Base-by-base conservation (phyloP, 2,113 vertebrate species). In the Syrrhaptes paradoxus region DNA sequence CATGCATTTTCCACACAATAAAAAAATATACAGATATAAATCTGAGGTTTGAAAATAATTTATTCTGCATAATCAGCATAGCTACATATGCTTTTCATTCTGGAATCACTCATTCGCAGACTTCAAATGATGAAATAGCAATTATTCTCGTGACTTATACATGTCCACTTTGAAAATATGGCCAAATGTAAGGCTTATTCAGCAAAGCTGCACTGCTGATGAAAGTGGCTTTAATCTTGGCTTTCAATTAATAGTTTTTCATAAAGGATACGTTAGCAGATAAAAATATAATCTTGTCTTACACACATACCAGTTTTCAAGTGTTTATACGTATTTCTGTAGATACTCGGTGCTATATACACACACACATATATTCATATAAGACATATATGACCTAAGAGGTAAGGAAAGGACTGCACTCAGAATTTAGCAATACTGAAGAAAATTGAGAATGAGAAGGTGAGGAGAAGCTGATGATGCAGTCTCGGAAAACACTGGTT, bases 401-500 rank as follows among this genome's bases (percentile, higher is more conserved):
- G 36, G 81, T 45, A 83, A 59, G 63, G 71, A 45, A 74, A 91
- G 54, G 74, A 26, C 29, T 51, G 61, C 34, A 45, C 8, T 52
- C 28, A 68, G 68, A 75, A 78, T 52, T 93, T 5, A 36, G 73
- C 77, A 79, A 65, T 52, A 11, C 17, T 38, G 52, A 81, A 91
- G 73, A 28, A 75, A 72, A 81, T 0, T 7, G 81, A 85, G 87
- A 90, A 48, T 10, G 48, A 74, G 55, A 59, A 85, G 58, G 85
- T 74, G 72, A 70, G 38, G 75, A 85, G 70, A 88, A 79, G 43
- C 38, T 73, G 85, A 79, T 45, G 87, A 55, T 41, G 74, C 6
- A 68, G 85, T 51, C 94, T 87, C 95, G 91, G 81, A 67, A 87
- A 94, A 75, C 70, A n/a, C 66, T 75, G 77, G 29, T 70, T 92